These are phyloP conservation scores for Aphis gossypii DNA, from an alignment of 1,140 invertebrate species.

Conservation along the genomic window DNA sequence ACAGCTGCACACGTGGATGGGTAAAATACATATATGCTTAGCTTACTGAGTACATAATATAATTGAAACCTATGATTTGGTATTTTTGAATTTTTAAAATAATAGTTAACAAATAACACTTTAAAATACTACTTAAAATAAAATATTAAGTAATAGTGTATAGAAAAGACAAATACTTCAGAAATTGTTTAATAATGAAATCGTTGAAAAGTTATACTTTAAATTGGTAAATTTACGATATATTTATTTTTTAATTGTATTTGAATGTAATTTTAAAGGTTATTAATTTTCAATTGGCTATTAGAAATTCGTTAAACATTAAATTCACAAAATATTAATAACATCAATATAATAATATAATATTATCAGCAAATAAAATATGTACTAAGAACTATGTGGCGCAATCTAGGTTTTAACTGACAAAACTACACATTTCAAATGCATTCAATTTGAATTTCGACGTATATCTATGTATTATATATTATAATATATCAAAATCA, in stretches of 20 bases:
- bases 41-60: neutral
- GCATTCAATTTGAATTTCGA: neutral
- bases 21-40: conserved; percentile 5
- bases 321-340: neutral
- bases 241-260: neutral
- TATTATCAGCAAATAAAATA: neutral
- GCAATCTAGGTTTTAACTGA: neutral
- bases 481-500: no score
- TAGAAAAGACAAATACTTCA: no score
- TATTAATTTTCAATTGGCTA: no score
- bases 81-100: no score
- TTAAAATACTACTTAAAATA: neutral
- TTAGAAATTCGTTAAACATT: no score
- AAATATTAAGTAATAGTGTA: neutral
- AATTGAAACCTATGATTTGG: no score
- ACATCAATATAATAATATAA: neutral
- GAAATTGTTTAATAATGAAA: no score
- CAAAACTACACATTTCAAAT: neutral
- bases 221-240: neutral
- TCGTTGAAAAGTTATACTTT: neutral
- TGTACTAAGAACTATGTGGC: neutral
- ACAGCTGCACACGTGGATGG: neutral
- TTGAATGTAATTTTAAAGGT: neutral
- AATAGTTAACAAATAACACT: neutral
- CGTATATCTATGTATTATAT: no score